These are phyloP conservation scores for Adoxophyes honmai DNA, from an alignment of 1,140 invertebrate species.

Conservation along the genomic window DNA sequence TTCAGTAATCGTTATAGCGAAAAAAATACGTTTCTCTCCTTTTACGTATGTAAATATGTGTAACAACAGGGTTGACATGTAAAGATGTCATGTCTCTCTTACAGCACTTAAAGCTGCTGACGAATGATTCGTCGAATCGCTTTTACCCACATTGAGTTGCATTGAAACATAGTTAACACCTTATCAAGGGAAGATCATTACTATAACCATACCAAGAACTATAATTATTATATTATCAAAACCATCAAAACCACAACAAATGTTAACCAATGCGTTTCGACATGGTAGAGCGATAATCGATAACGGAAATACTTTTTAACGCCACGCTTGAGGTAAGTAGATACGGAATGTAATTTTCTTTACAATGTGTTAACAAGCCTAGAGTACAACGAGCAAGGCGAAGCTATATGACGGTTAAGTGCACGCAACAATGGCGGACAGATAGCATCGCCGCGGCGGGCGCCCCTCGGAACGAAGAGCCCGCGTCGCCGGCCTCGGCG, in stretches of 20 bases:
- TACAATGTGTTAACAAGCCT: conserved; percentile 73
- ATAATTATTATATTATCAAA: conserved; percentile 1
- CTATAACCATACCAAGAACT: neutral
- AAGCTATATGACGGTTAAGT: conserved; percentile 65
- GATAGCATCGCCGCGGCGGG: conserved; percentile 51
- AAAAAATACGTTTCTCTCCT: too few species aligned
- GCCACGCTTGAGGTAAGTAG: conserved; percentile 50
- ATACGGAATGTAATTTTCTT: conserved; percentile 69
- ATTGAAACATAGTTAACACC: too few species aligned
- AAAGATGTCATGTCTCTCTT: too few species aligned
- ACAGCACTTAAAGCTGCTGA: too few species aligned
- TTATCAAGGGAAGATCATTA: too few species aligned
- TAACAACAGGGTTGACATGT: too few species aligned
- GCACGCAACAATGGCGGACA: conserved; percentile 65
- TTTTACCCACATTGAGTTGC: too few species aligned
- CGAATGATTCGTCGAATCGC: too few species aligned
- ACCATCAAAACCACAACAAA: conserved; percentile 10
- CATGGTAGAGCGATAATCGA: conserved; percentile 58
- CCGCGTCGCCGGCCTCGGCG: conserved; percentile 20
- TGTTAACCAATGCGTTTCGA: conserved; percentile 46
- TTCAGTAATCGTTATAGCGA: neutral
- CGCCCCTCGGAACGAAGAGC: conserved; percentile 37
- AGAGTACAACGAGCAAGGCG: conserved; percentile 45
- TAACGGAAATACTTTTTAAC: conserved; percentile 59
- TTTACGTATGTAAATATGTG: too few species aligned